Base-by-base conservation (phyloP, 2,888 invertebrate genomes). In the Oxystoma pomonae region DNA sequence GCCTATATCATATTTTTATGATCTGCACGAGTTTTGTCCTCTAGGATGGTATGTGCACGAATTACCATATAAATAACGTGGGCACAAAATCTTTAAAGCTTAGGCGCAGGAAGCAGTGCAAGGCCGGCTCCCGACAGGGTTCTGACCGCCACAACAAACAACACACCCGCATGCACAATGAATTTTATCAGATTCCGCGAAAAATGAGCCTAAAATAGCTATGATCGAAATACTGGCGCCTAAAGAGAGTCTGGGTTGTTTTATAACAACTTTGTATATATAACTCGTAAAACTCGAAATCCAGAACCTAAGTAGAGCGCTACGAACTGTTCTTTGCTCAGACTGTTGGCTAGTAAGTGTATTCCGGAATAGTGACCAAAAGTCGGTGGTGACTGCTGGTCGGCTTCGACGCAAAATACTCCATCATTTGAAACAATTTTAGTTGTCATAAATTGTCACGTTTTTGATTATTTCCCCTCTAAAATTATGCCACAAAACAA, bases 11-110 rank as follows among this genome's bases (percentile, higher is more conserved):
- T 62, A 90, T 86, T 90, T 91, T 92, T 62, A 83, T 84, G 73
- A 98, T 86, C 83, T 98, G 98, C 82, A 91, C 94, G 52, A 92
- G 75, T 52, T 92, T 91, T 35, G 98, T 98, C 17, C 97, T 96
- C 68, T 99, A 86, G 88, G 99, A 98, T n/a, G 96, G 98, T 0
- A 98, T 98, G 81, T 99, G 98, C 79, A 99, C 98, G 75, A 99
- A 94, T n/a, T n/a, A n/a, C n/a, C n/a, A n/a, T n/a, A n/a, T n/a
- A n/a, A n/a, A n/a, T n/a, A n/a, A n/a, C n/a, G n/a, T n/a, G n/a
- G n/a, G n/a, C n/a, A n/a, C n/a, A n/a, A n/a, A n/a, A n/a, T n/a
- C n/a, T n/a, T n/a, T n/a, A n/a, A n/a, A n/a, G n/a, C n/a, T n/a
- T n/a, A n/a, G n/a, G n/a, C n/a, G n/a, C n/a, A n/a, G n/a, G n/a